phyloP scores from a whole-genome alignment of 2,888 invertebrate genomes.

The Allygus modestus region DNA sequence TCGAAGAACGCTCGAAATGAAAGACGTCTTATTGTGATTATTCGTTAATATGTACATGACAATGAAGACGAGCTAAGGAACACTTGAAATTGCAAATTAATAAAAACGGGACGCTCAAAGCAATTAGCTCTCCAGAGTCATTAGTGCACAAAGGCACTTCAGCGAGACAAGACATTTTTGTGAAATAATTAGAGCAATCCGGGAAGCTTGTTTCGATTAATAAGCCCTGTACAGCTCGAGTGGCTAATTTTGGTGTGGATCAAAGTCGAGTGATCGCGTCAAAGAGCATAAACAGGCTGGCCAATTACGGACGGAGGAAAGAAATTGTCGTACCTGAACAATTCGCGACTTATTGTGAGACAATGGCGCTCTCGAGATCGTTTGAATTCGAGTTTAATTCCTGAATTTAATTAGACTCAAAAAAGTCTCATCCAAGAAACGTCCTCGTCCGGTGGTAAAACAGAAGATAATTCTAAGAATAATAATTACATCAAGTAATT shows the following conservation, averaged over 20 bases:
- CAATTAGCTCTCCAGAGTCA: conserved; percentile 40
- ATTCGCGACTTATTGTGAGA: not conserved
- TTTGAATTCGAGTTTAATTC: no score
- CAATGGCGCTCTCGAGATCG: not conserved
- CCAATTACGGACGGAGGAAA: conserved; percentile 34
- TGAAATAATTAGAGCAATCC: conserved; percentile 52
- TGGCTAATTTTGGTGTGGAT: conserved; percentile 44
- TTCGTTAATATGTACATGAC: conserved; percentile 52
- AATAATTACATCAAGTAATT: no score
- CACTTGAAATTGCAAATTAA: conserved; percentile 57
- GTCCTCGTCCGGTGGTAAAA: not conserved
- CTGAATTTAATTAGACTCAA: no score
- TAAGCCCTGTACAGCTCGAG: conserved; percentile 48
- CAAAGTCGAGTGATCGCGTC: conserved; percentile 40
- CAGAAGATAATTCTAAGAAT: no score
- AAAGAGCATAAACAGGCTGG: conserved; percentile 50
- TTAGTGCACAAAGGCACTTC: conserved; percentile 34
- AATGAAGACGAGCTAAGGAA: conserved; percentile 52
- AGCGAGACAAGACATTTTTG: conserved; percentile 25
- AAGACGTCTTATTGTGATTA: not conserved
- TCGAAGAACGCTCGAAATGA: conserved; percentile 18
- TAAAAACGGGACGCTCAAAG: conserved; percentile 41
- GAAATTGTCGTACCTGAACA: conserved; percentile 37
- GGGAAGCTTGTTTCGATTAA: conserved; percentile 52
- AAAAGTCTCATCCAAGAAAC: no score